A percentile compares a stretch with the other conserved stretches of the same genome.
phyloP scores from a whole-genome alignment of 2,113 vertebrate genomes.

The Engystomops pustulosus region DNA sequence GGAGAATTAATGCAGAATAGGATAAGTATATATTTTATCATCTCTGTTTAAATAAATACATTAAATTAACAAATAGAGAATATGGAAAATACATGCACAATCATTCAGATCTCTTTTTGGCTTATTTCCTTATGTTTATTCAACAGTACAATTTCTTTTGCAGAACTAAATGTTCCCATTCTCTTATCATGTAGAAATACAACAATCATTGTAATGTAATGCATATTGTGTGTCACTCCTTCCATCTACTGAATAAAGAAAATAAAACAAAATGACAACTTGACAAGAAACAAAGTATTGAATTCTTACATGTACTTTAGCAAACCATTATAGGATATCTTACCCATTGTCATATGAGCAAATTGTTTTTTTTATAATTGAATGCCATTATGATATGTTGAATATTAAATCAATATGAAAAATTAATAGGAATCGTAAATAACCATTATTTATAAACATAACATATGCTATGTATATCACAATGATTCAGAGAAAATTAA shows the following conservation, averaged over 20 bases:
- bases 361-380: no score
- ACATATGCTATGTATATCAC: no score
- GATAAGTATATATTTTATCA: not conserved
- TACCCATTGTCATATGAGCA: no score
- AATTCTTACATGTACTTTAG: no score
- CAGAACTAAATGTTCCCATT: not conserved
- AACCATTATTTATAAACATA: no score
- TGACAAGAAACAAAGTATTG: no score
- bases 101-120: not conserved
- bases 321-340: not conserved
- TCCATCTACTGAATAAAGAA: not conserved
- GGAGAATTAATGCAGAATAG: not conserved
- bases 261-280: no score
- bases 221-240: not conserved
- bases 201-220: not conserved
- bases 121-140: not conserved
- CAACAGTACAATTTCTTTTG: not conserved
- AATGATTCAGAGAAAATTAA: no score
- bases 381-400: no score
- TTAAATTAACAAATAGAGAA: not conserved
- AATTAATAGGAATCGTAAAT: no score
- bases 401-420: no score
- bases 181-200: not conserved
- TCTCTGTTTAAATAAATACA: not conserved
- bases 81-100: not conserved